Evolutionary conservation across 2,888 invertebrate genomes (phyloP).

Genomic region (Philereme transversata): DNA sequence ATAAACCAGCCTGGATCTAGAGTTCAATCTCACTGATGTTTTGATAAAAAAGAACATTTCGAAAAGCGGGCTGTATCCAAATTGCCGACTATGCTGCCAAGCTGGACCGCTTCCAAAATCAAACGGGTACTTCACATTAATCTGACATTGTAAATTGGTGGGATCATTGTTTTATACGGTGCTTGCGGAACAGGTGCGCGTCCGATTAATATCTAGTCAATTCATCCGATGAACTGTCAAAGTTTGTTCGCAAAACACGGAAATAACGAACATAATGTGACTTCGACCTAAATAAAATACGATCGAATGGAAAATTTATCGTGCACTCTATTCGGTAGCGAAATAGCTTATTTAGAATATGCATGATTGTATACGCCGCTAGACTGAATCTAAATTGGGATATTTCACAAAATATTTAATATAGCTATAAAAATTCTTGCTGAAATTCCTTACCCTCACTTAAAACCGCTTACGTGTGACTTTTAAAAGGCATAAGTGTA

Average conservation of each 20-base stretch:
- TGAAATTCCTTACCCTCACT: conserved; percentile 24
- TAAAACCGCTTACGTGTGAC: conserved; percentile 25
- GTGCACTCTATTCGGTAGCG: conserved; percentile 32
- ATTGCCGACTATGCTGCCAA: conserved; percentile 64
- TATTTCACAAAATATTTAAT: conserved; percentile 28
- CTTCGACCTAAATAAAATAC: conserved; percentile 34
- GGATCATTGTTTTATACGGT: conserved; percentile 58
- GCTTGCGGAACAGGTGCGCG: conserved; percentile 6
- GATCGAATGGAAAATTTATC: conserved; percentile 37
- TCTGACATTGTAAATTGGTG: conserved; percentile 58
- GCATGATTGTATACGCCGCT: conserved; percentile 34
- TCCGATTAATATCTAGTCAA: conserved; percentile 11
- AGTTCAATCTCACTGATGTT: conserved; percentile 49
- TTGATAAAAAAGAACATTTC: conserved; percentile 53
- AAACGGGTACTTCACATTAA: conserved; percentile 55
- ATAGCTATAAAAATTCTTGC: conserved; percentile 9
- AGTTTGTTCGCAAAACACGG: conserved; percentile 9
- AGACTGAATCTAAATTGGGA: conserved; percentile 31
- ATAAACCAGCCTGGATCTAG: conserved; percentile 40
- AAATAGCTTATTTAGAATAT: conserved; percentile 41
- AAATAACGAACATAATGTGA: conserved; percentile 30
- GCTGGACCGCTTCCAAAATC: conserved; percentile 62
- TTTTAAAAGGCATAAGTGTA: conserved; percentile 27
- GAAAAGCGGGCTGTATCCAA: conserved; percentile 51
- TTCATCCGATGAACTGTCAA: conserved; percentile 6